Base-by-base conservation (phyloP, 2,888 invertebrate genomes). In the Torymus auratus region DNA sequence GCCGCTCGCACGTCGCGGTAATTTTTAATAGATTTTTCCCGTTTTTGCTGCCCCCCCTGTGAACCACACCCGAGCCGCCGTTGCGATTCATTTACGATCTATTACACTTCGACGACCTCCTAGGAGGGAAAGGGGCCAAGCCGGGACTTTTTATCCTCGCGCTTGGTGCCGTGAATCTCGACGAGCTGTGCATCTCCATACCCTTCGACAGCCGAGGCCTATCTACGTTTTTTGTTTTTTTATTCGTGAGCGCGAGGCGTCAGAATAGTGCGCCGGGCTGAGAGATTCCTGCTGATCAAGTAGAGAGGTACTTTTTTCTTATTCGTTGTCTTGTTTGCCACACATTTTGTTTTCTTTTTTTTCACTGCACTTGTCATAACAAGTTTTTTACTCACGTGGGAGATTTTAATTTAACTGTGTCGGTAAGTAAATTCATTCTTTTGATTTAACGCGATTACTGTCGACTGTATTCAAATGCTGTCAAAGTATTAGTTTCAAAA, bases 61-160 rank as follows among this genome's bases (percentile, higher is more conserved):
- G 67, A 41, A 41, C 41, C 62, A 20, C 20, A 58, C 65, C 53
- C 62, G 53, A 23, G 23, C 61, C 23, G 28, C 14, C 13, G 17
- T 14, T 17, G n/a, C 53, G 53, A 74, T 56, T 23, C 23, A 15
- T 74, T 74, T 60, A 20, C 69, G 64, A 69, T 79, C 73, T 78
- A 73, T 78, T 73, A 50, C 56, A 15, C 56, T 55, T 58, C 50
- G 15, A 7, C 23, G 58, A 41, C 7, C 7, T 72, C 72, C 56
- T 67, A 15, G 14, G 23, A 71, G 71, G 23, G 28, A 78, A 58
- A 53, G 67, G 58, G 17, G 53, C 58, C 50, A 17, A 55, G 41
- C 10, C 23, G 78, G n/a, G 62, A 69, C 61, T 79, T 79, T 68
- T 79, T 78, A 69, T 74, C 58, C 28, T 61, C 10, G 20, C 62